Base-by-base conservation (phyloP, 2,888 invertebrate species). In the Harpagoxenus sublaevis region DNA sequence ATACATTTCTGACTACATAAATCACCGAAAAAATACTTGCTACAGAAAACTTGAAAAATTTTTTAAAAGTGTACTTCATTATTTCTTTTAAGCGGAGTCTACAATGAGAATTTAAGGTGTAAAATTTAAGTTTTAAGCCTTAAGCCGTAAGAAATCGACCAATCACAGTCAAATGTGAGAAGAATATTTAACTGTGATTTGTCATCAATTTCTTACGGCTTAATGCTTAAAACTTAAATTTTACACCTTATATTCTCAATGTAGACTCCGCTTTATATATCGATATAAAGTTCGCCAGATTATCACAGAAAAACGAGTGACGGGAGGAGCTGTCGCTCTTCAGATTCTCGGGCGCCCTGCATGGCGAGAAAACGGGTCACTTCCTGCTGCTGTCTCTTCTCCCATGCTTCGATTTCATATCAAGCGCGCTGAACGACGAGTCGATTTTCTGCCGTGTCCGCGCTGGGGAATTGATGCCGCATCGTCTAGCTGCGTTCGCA, bases 381-480 rank as follows among this genome's bases (percentile, higher is more conserved):
- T 90, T 91, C 89, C 91, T 86, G 88, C 86, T 88, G 83, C 63
- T 71, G 66, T 51, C 75, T 48, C 75, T 63, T 68, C 74, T 85
- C 84, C 48, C n/a, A n/a, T 84, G 89, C 86, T 90, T 89, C 87
- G 86, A 89, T 90, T 90, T 90, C 70, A 86, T 90, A 90, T 86
- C 83, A 84, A 84, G 77, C 70, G 35, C 35, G 65, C 57, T 68
- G 83, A 70, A 42, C 87, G 86, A 83, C 83, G 89, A 84, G 87
- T 91, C 88, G 85, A 86, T 88, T 91, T 92, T 92, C 88, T 90
- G 92, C 89, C 84, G 88, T 87, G 81, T 86, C 63, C 70, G 88
- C 87, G 88, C 87, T 70, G 39, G 84, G 73, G 57, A 83, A 83
- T 84, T 63, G 15, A 63, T 23, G 78, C 51, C 82, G 82, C 74